phyloP scores from a whole-genome alignment of 2,888 invertebrate genomes.

The Coelopa pilipes region DNA sequence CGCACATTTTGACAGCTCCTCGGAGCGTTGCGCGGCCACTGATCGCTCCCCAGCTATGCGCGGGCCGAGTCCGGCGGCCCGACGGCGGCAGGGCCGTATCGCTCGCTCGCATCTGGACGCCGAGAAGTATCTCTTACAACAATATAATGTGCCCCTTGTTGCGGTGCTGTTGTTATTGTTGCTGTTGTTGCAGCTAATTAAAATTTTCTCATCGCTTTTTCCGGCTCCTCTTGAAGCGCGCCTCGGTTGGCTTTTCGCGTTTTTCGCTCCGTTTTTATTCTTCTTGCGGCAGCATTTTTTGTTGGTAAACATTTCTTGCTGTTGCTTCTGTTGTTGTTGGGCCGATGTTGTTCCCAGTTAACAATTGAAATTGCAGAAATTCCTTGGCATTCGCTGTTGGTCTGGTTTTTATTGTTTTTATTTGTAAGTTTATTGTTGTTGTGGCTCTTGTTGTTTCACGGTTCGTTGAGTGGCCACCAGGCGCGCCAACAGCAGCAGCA shows the following conservation, averaged over 20 bases:
- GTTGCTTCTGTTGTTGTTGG: background rate
- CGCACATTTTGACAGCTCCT: slow-evolving; percentile 50
- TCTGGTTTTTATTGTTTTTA: too few relatives aligned
- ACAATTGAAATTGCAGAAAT: slow-evolving; percentile 27
- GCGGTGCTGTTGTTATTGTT: background rate
- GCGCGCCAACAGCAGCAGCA: slow-evolving; percentile 9
- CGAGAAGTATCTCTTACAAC: slow-evolving; percentile 33
- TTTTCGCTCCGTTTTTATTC: slow-evolving; percentile 1
- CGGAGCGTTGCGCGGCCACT: background rate
- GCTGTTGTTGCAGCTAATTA: slow-evolving; percentile 30
- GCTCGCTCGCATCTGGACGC: slow-evolving; percentile 43
- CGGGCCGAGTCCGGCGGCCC: too few relatives aligned
- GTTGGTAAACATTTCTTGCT: background rate
- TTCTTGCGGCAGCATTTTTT: slow-evolving; percentile 4
- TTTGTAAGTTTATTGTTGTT: background rate
- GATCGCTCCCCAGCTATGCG: too few relatives aligned
- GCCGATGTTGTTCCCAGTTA: background rate
- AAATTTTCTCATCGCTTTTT: too few relatives aligned
- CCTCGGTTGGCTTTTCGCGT: slow-evolving; percentile 29
- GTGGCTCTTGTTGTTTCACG: slow-evolving; percentile 9
- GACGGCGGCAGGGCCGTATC: too few relatives aligned
- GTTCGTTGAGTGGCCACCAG: slow-evolving; percentile 29
- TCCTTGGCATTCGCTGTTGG: slow-evolving; percentile 17
- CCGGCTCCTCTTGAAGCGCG: slow-evolving; percentile 31
- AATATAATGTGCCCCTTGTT: background rate